Percentiles rank a stretch among this genome's conserved stretches.
These are phyloP conservation scores for Euphonia xanthogaster DNA, from an alignment of 2,797 vertebrate species.

Conservation along the genomic window DNA sequence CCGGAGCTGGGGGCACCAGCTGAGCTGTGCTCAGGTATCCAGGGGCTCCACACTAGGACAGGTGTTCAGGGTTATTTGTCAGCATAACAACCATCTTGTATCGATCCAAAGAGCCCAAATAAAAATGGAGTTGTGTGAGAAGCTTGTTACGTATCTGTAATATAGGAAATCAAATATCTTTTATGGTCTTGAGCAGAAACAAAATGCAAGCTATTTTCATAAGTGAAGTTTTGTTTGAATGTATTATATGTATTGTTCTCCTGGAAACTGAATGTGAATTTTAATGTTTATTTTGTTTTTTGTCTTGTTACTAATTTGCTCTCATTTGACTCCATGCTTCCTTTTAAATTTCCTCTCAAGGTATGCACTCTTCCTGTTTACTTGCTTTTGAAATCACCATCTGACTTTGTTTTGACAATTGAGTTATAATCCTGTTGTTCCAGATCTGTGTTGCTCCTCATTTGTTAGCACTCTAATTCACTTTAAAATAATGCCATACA, in stretches of 20 bases:
- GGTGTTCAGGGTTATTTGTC: background rate
- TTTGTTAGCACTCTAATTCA: constrained; percentile 37
- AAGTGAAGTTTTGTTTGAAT: background rate
- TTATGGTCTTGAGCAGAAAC: background rate
- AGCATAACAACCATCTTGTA: background rate
- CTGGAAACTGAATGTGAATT: constrained; percentile 37
- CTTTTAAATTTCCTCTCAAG: constrained; percentile 70
- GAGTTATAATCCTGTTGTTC: background rate
- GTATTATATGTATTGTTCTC: background rate
- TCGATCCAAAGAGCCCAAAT: background rate
- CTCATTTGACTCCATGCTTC: constrained; percentile 68
- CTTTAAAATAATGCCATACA: constrained; percentile 48
- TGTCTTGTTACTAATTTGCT: constrained; percentile 65
- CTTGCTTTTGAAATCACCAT: constrained; percentile 38
- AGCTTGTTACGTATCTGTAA: background rate
- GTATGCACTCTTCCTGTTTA: constrained; percentile 59
- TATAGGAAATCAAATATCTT: background rate
- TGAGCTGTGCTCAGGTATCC: background rate
- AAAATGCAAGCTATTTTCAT: background rate
- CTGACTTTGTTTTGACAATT: constrained; percentile 29
- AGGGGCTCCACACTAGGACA: background rate
- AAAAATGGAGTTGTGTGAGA: background rate
- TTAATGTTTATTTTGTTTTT: constrained; percentile 32
- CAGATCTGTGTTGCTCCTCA: constrained; percentile 12
- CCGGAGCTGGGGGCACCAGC: fast-evolving